phyloP scores from a whole-genome alignment of 2,888 invertebrate genomes.

The Clepsis dumicolana region DNA sequence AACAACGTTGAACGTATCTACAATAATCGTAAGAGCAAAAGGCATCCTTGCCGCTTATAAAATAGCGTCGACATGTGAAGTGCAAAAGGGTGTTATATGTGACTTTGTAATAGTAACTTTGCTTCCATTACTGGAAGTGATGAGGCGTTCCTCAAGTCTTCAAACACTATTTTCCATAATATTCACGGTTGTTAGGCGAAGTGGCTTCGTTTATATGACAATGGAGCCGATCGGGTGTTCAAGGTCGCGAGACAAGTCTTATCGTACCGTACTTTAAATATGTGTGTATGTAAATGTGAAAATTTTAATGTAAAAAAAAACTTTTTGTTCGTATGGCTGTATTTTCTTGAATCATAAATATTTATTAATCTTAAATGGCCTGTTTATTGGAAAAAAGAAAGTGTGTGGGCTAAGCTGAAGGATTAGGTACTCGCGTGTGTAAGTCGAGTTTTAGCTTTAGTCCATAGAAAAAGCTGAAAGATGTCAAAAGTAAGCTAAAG shows the following conservation, averaged over 20 bases:
- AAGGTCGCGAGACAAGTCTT: slow-evolving; percentile 26
- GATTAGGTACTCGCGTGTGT: too few relatives aligned
- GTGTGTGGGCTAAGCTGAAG: too few relatives aligned
- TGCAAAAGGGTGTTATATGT: not conserved
- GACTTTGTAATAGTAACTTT: slow-evolving; percentile 2
- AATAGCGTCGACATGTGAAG: not conserved
- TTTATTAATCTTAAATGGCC: too few relatives aligned
- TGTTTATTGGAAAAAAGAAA: too few relatives aligned
- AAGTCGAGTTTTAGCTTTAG: too few relatives aligned
- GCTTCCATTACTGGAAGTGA: slow-evolving; percentile 23
- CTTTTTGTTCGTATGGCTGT: too few relatives aligned
- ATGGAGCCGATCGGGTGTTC: slow-evolving; percentile 26
- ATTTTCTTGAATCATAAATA: too few relatives aligned
- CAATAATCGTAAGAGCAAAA: not conserved
- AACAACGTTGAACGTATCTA: not conserved
- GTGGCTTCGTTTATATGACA: slow-evolving; percentile 45
- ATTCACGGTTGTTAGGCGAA: slow-evolving; percentile 53
- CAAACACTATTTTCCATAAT: slow-evolving; percentile 49
- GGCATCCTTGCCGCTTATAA: not conserved
- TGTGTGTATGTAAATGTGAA: too few relatives aligned
- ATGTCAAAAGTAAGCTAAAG: too few relatives aligned
- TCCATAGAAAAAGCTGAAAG: too few relatives aligned
- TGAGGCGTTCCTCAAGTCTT: slow-evolving; percentile 5
- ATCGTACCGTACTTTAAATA: slow-evolving; percentile 4
- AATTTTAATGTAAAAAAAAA: slow-evolving; percentile 7